Percentiles rank a stretch among this genome's conserved stretches.
phyloP scores from a whole-genome alignment of 2,888 invertebrate genomes.

The Himalopsyche japonica region DNA sequence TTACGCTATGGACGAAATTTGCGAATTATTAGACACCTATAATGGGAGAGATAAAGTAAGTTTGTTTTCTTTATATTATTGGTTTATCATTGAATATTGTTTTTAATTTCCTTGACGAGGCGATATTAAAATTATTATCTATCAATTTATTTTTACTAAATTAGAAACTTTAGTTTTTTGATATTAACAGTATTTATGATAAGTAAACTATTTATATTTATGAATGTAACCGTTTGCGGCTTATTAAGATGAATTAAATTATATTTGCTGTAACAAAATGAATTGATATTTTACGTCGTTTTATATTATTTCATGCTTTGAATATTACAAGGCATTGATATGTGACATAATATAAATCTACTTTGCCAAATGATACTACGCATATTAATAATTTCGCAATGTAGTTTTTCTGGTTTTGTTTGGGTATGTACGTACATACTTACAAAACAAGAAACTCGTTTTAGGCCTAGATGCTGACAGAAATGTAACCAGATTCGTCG shows the following conservation, averaged over 20 bases:
- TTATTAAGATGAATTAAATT: too few species aligned
- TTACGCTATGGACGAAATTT: conserved; percentile 58
- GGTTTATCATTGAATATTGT: conserved; percentile 13
- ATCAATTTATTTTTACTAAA: too few species aligned
- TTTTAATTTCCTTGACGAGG: conserved; percentile 45
- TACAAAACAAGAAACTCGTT: background rate
- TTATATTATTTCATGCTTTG: too few species aligned
- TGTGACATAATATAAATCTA: conserved; percentile 41
- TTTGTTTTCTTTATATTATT: conserved; percentile 44
- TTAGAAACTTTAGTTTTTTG: too few species aligned
- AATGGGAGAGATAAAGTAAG: conserved; percentile 84
- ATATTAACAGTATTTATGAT: too few species aligned
- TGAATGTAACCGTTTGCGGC: too few species aligned
- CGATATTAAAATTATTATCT: background rate
- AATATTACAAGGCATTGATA: too few species aligned
- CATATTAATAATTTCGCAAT: background rate
- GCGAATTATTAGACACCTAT: conserved; percentile 76
- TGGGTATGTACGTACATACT: background rate
- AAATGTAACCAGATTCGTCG: too few species aligned
- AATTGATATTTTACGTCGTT: too few species aligned
- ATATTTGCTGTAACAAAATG: too few species aligned
- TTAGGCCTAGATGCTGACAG: background rate
- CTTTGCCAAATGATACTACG: background rate
- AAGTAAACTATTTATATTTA: too few species aligned
- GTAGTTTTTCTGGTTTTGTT: background rate